phyloP scores from a whole-genome alignment of 2,888 invertebrate species.

The Andrena fulva region DNA sequence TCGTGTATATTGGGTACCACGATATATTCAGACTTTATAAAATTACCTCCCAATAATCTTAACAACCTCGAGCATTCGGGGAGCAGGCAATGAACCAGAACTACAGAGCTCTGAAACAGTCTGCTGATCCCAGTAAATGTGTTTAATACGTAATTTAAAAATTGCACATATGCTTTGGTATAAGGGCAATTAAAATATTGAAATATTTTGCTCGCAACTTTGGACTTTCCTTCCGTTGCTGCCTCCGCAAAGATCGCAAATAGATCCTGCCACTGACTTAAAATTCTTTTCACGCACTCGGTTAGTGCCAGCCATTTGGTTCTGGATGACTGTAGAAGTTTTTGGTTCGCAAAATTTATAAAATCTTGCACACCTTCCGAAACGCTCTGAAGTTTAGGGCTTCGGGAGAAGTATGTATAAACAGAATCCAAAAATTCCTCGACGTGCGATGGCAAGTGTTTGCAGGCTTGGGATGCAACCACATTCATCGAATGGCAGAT shows the following conservation, averaged over 20 bases:
- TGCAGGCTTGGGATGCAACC: neutral
- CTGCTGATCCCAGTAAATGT: neutral
- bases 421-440: neutral
- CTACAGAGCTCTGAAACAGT: neutral
- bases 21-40: neutral
- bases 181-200: neutral
- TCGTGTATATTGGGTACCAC: neutral
- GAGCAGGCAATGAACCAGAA: neutral
- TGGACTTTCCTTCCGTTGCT: neutral
- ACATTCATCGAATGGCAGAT: constrained; percentile 1
- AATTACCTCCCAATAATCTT: neutral
- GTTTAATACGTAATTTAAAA: neutral
- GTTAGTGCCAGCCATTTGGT: neutral
- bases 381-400: neutral
- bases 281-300: neutral
- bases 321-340: neutral
- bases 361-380: neutral
- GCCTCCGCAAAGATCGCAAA: neutral
- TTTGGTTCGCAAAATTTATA: neutral
- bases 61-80: neutral
- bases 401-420: neutral
- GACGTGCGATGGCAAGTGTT: neutral
- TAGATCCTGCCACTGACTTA: constrained; percentile 5
- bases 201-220: neutral
- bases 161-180: constrained; percentile 2